Evolutionary conservation across 2,797 vertebrate genomes (phyloP), one percentile per base, ranked within the genome.

Genomic region (Falco concolor): DNA sequence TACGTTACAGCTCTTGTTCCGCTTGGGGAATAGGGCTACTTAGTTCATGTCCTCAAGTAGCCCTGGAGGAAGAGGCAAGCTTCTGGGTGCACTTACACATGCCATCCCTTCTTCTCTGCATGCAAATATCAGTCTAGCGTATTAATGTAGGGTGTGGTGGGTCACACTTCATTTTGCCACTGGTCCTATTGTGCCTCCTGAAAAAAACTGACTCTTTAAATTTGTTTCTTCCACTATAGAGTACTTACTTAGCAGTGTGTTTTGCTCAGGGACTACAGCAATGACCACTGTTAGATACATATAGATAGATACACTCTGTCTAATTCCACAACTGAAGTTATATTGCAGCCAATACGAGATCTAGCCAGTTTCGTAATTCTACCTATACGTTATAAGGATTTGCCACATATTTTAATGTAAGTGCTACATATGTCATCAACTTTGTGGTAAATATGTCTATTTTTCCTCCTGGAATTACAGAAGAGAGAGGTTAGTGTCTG

Each of bases 381-480:
- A 75, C 44, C 56, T 38, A 38, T 97, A 96, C 69, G 56, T 96
- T 95, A 92, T 60, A 94, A 94, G 80, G 80, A 70, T 95, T 96
- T 95, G 94, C 93, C 95, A 96, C 96, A 97, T 97, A 95, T 96
- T 97, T 97, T 97, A 96, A 95, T 12, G 2, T 93, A 93, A 97
- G 94, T 92, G 82, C 92, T 87, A 96, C 87, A 92, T 96, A 96
- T 90, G 90, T 97, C 96, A 97, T 96, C 94, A 97, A 91, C 96
- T 96, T 96, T 90, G 93, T 90, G 92, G 97, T 97, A 97, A 97
- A 97, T 97, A 97, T 45, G 93, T 97, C 96, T 97, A 95, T 96
- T 97, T 97, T 95, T 96, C 83, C 95, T 96, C 49, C 82, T 69
- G 65, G 84, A 97, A 96, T 96, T 97, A 93, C 95, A 96, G 92